Evolutionary conservation across 2,888 invertebrate genomes (phyloP).

Genomic region (Leptothorax acervorum): DNA sequence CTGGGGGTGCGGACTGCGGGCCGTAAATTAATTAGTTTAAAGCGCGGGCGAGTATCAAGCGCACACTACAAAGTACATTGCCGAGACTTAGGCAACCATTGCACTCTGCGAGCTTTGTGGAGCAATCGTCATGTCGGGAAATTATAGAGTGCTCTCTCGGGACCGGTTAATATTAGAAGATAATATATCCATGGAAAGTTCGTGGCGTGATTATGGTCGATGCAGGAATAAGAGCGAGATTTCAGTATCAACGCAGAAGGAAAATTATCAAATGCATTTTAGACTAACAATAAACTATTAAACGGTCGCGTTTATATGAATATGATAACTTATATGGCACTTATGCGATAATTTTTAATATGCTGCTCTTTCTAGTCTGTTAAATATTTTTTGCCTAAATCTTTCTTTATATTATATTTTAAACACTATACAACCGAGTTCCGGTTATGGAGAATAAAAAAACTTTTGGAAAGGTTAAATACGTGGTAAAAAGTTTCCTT

Average conservation of each 20-base stretch:
- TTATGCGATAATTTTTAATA: neutral
- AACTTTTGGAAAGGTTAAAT: neutral
- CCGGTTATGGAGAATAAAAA: neutral
- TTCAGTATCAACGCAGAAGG: neutral
- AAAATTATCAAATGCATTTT: conserved; percentile 12
- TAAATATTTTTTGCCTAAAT: neutral
- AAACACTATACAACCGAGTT: neutral
- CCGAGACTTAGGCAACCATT: conserved; percentile 62
- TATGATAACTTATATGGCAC: neutral
- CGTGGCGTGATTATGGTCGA: neutral
- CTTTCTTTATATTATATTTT: neutral
- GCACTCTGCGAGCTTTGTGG: conserved; percentile 13
- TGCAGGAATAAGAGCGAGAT: neutral
- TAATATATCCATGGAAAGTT: conserved; percentile 2
- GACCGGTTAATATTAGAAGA: conserved; percentile 68
- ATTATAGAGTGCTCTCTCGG: conserved; percentile 17
- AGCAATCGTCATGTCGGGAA: conserved; percentile 29
- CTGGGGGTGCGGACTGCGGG: conserved; percentile 33
- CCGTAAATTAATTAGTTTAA: conserved; percentile 75
- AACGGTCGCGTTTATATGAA: neutral
- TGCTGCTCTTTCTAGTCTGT: neutral
- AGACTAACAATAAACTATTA: neutral
- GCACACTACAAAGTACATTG: conserved; percentile 50
- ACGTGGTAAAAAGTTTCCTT: conserved; percentile 13
- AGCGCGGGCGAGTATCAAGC: conserved; percentile 13